Evolutionary conservation across 2,113 vertebrate genomes (phyloP).

Genomic region (Blennius ocellaris): DNA sequence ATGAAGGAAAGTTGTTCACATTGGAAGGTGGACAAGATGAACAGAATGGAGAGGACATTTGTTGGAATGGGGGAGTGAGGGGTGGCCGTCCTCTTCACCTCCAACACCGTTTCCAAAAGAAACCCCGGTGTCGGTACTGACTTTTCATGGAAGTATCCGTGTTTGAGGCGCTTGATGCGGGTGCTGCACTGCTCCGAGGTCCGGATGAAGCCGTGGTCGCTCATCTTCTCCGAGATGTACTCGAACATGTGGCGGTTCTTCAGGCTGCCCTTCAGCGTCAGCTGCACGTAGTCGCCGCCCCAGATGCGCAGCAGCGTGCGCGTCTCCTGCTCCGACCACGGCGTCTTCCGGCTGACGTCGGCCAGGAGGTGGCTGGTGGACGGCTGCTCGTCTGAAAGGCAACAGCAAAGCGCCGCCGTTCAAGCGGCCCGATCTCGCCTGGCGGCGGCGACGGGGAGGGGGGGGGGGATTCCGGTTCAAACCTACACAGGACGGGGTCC

Average conservation of each 20-base stretch:
- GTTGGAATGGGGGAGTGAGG: too few relatives aligned
- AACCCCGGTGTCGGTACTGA: too few relatives aligned
- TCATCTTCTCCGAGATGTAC: constrained; percentile 79
- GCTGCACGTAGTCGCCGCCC: constrained; percentile 78
- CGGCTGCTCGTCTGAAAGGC: constrained; percentile 55
- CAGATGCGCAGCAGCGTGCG: constrained; percentile 77
- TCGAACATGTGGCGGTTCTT: constrained; percentile 81
- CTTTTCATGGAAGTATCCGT: constrained; percentile 79
- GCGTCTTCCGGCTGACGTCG: constrained; percentile 75
- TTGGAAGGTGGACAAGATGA: too few relatives aligned
- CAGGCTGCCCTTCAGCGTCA: constrained; percentile 72
- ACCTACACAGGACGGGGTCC: constrained; percentile 63
- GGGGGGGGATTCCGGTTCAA: background rate
- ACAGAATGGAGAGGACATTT: too few relatives aligned
- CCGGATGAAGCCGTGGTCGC: constrained; percentile 64
- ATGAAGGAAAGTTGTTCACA: too few relatives aligned
- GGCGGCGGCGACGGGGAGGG: too few relatives aligned
- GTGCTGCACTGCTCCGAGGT: constrained; percentile 82
- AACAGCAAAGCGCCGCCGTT: background rate
- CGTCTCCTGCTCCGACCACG: constrained; percentile 81
- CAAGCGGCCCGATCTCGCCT: too few relatives aligned
- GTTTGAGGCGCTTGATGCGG: constrained; percentile 80
- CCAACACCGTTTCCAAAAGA: too few relatives aligned
- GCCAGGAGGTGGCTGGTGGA: constrained; percentile 60
- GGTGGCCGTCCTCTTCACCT: too few relatives aligned